Base-by-base conservation (phyloP, 2,113 vertebrate species). In the Motacilla tschutschensis region DNA sequence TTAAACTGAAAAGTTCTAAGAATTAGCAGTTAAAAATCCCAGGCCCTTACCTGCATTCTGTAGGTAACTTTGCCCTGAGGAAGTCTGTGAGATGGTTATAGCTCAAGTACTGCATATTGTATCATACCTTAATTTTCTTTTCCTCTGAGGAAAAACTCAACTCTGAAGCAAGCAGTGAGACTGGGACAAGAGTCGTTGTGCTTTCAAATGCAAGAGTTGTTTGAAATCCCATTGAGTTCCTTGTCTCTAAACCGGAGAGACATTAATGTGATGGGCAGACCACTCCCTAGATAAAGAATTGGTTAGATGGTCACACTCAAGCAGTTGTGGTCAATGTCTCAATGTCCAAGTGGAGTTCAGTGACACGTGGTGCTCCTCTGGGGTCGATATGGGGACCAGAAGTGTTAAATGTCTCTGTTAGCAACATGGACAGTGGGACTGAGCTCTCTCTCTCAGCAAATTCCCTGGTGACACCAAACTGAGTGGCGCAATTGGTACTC, bases 321-420 rank as follows among this genome's bases (percentile, higher is more conserved):
- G n/a, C 5, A 2, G 35, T 40, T 31, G 25, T 60, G 33, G 46
- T 17, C 38, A 53, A 3, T 66, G 44, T n/a, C 71, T 59, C 46
- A 28, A 14, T 15, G 41, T 15, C 35, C 72, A 31, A 31, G 48
- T 47, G 35, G 25, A 33, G 41, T 26, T 20, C 40, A 40, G 25
- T 29, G 63, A 47, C 24, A 14, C 14, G 5, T 18, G 29, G 7
- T 8, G 40, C 31, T 76, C 40, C 29, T 31, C 40, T 41, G 40
- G 6, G 35, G 17, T 7, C 0, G 1, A 40, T 25, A 2, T 5
- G 46, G 40, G 63, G 33, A 40, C 5, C 0, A 3, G 20, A 31
- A 41, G 14, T 4, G 17, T 62, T 17, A 41, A 62, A 22, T 29
- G 26, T 28, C 31, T 55, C 17, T 62, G 33, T 33, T 0, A 0